Conservation (phyloP, 1,140 invertebrate species). For the Temnothorax longispinosus region DNA sequence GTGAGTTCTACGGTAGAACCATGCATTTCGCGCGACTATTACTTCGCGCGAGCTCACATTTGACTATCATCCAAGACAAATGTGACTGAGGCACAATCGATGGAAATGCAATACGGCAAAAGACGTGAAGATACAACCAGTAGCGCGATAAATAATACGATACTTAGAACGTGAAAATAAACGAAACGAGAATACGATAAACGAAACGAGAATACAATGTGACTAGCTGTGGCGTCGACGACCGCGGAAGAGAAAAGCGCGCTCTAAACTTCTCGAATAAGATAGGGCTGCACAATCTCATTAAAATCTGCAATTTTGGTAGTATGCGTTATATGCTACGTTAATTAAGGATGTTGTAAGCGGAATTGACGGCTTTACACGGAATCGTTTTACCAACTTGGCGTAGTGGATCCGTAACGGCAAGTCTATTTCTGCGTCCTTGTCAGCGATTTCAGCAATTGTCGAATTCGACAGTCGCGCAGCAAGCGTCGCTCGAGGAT, state of each 20-base stretch:
- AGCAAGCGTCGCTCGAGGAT: neutral
- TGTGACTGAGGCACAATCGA: neutral
- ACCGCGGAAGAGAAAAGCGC: neutral
- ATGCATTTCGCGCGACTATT: too few relatives aligned
- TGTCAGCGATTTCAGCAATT: neutral
- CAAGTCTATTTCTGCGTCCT: neutral
- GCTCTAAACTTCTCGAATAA: neutral
- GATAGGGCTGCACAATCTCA: neutral
- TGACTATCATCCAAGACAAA: too few relatives aligned
- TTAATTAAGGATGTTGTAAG: slow-evolving; percentile 1
- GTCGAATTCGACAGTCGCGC: neutral
- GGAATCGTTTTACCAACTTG: neutral
- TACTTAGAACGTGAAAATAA: neutral
- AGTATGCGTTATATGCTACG: neutral
- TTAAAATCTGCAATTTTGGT: slow-evolving; percentile 1
- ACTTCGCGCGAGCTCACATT: too few relatives aligned
- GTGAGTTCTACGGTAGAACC: too few relatives aligned
- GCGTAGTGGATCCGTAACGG: neutral
- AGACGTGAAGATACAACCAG: neutral
- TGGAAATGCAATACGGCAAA: neutral
- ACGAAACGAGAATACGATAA: neutral
- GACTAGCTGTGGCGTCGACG: neutral
- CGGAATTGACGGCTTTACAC: neutral
- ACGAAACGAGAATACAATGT: slow-evolving; percentile 6
- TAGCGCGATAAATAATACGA: neutral